These are phyloP conservation scores for Acheta domesticus DNA, from an alignment of 2,888 invertebrate species.

Conservation along the genomic window DNA sequence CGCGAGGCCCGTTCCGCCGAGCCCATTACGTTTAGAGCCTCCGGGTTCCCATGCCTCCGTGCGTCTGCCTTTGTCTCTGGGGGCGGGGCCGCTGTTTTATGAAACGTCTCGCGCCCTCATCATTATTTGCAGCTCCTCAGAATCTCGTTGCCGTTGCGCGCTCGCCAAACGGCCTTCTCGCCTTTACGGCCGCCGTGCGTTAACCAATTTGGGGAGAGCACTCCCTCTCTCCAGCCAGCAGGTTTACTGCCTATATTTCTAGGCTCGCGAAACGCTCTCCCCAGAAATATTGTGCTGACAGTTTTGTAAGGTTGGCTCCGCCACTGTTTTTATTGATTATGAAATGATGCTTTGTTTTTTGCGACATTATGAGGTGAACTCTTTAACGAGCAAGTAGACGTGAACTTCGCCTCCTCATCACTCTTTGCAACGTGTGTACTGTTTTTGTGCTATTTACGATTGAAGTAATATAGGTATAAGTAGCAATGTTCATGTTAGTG, in stretches of 20 bases:
- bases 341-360: too few relatives aligned
- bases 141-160: background rate
- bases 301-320: too few relatives aligned
- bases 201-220: background rate
- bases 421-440: too few relatives aligned
- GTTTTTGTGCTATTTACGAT: too few relatives aligned
- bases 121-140: constrained; percentile 18
- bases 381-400: too few relatives aligned
- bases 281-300: too few relatives aligned
- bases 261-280: background rate
- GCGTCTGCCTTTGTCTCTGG: background rate
- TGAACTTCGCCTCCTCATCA: too few relatives aligned
- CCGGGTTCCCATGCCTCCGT: background rate
- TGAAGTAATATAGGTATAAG: too few relatives aligned
- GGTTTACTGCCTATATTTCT: background rate
- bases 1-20: background rate
- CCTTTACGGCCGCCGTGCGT: background rate
- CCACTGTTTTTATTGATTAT: too few relatives aligned
- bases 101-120: background rate
- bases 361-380: too few relatives aligned
- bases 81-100: background rate
- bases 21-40: background rate
- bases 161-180: background rate
- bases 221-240: background rate
- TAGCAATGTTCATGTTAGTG: too few relatives aligned